phyloP scores from a whole-genome alignment of 2,113 vertebrate genomes.

The Cochlearius cochlearius region DNA sequence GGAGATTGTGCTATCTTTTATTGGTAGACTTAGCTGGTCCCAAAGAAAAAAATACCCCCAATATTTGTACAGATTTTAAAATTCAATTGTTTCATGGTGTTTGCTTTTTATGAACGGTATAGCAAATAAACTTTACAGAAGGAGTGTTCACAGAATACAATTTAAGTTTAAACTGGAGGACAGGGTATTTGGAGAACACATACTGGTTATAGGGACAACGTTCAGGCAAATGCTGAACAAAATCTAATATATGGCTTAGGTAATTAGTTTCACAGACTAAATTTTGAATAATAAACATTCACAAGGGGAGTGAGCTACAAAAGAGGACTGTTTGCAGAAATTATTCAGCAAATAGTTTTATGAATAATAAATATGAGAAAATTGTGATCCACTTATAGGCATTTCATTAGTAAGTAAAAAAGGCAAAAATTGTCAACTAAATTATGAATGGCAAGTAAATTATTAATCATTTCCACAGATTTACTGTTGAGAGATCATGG shows the following conservation, averaged over 20 bases:
- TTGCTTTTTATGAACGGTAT: background rate
- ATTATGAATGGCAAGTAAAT: constrained; percentile 48
- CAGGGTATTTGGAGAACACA: background rate
- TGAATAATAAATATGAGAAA: constrained; percentile 58
- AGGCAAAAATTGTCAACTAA: background rate
- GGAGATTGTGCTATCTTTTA: background rate
- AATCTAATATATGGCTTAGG: background rate
- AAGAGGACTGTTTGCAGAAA: constrained; percentile 24
- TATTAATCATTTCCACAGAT: constrained; percentile 14
- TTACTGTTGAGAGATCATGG: background rate
- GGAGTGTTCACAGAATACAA: background rate
- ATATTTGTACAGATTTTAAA: background rate
- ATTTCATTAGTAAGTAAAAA: constrained; percentile 33
- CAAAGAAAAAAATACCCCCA: background rate
- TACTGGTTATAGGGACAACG: background rate
- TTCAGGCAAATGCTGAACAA: background rate
- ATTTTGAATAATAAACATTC: constrained; percentile 39
- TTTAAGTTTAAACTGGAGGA: background rate
- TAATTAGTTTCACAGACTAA: constrained; percentile 1
- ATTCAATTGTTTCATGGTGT: background rate
- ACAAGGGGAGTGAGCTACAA: background rate
- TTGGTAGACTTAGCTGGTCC: background rate
- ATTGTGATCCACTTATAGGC: background rate
- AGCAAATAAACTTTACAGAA: background rate
- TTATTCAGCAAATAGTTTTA: constrained; percentile 36